phyloP scores from a whole-genome alignment of 2,888 invertebrate genomes.

The Apocheima hispidaria region DNA sequence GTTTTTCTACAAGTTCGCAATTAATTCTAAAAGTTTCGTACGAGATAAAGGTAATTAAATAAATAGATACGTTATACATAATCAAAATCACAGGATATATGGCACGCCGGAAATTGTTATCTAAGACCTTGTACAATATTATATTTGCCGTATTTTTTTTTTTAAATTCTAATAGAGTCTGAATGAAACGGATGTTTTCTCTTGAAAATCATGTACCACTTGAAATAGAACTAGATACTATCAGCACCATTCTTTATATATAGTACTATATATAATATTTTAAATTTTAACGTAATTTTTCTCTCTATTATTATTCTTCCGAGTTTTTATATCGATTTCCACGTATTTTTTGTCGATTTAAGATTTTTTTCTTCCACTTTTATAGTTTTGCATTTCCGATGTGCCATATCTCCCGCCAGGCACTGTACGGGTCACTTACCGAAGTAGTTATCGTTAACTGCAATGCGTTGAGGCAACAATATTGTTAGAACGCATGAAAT shows the following conservation, averaged over 20 bases:
- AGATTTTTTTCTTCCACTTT: too few species aligned
- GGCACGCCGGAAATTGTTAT: slow-evolving; percentile 18
- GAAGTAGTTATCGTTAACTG: slow-evolving; percentile 99
- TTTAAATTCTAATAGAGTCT: too few species aligned
- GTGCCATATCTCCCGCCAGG: slow-evolving; percentile 21
- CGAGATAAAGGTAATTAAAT: background rate
- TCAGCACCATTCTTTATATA: too few species aligned
- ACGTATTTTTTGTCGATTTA: too few species aligned
- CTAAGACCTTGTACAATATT: background rate
- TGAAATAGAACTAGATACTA: background rate
- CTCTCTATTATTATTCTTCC: too few species aligned
- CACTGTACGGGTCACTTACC: slow-evolving; percentile 90
- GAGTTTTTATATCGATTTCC: too few species aligned
- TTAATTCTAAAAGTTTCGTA: background rate
- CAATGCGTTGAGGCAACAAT: slow-evolving; percentile 73
- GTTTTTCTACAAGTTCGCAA: background rate
- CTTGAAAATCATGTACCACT: background rate
- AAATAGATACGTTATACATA: background rate
- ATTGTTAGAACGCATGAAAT: slow-evolving; percentile 82
- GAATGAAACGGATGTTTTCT: too few species aligned
- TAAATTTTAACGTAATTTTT: background rate
- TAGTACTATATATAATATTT: background rate
- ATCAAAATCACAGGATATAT: slow-evolving; percentile 15
- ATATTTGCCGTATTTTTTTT: background rate
- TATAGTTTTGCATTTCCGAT: background rate